These are phyloP conservation scores for Microtus ochrogaster DNA, from an alignment of 2,113 vertebrate genomes.

Conservation along the genomic window DNA sequence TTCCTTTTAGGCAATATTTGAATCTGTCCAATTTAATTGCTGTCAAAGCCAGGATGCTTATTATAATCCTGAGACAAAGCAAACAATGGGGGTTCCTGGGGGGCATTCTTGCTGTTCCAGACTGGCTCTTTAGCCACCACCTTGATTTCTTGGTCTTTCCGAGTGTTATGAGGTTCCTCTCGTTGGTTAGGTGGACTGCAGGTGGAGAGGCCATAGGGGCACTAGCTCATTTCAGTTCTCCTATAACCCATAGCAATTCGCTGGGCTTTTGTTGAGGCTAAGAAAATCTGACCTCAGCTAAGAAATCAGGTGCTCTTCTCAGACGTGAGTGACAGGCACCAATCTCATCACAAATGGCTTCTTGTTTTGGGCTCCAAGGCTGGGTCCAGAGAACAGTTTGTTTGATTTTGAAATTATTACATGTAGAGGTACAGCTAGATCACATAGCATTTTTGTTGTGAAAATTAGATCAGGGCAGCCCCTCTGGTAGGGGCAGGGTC, in stretches of 20 bases:
- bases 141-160: not conserved
- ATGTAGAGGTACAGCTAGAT: not conserved
- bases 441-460: not conserved
- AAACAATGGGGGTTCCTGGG: conserved; percentile 79
- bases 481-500: not conserved
- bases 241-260: not conserved
- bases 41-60: conserved; percentile 85
- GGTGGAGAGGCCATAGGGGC: not conserved
- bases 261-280: not conserved
- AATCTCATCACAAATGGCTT: not conserved
- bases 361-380: not conserved
- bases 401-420: not conserved
- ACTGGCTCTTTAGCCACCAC: not conserved
- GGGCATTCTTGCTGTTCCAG: not conserved
- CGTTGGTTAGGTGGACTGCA: not conserved
- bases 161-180: not conserved
- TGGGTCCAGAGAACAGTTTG: not conserved
- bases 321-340: not conserved
- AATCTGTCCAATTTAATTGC: conserved; percentile 87
- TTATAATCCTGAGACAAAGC: conserved; percentile 75
- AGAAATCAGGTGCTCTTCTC: not conserved
- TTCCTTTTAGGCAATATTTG: conserved; percentile 86
- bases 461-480: not conserved
- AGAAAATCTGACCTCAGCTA: not conserved
- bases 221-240: not conserved